Evolutionary conservation across 2,888 invertebrate species (phyloP), one percentile per base, ranked within the genome.

Genomic region (Ichneumon xanthorius): DNA sequence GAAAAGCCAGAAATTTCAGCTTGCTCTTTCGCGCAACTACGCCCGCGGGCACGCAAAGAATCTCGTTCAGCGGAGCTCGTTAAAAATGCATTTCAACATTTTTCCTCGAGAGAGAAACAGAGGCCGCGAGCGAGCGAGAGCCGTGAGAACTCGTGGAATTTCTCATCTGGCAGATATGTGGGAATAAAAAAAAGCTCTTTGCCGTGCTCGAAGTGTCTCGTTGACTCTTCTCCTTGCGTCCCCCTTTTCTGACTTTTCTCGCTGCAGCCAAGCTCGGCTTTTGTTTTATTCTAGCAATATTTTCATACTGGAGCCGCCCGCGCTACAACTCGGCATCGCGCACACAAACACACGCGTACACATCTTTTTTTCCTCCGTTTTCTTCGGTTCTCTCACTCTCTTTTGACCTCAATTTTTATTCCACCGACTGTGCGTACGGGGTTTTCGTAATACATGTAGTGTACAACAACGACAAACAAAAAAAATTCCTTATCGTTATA

Each of bases 71-170:
- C 19, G 22, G n/a, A 71, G 55, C 61, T 80, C 79, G 75, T 84
- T 83, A 80, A 84, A 80, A 80, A 76, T 71, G 80, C 76, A 84
- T 84, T 76, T 80, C 75, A 55, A 65, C 80, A 63, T 84, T 80
- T 80, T 70, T 80, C 76, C 65, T 71, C 65, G 19, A 37, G 71
- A 48, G 71, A 71, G 76, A 55, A 53, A 55, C 26, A 11, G 30
- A 16, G 30, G 33, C 45, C 45, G 45, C 45, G 16, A 48, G 14
- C 45, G 30, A 30, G 63, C 19, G 75, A 75, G 30, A 63, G 63
- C 50, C 61, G 68, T 33, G 37, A 63, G 53, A 40, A 53, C 53
- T 84, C 48, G 11, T 53, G 63, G 65, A 70, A 84, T 84, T 80
- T 80, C 55, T 76, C 71, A 71, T 76, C 33, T 80, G 33, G 84